These are phyloP conservation scores for Hylyphantes graminicola DNA, from an alignment of 1,140 invertebrate genomes.

Conservation along the genomic window DNA sequence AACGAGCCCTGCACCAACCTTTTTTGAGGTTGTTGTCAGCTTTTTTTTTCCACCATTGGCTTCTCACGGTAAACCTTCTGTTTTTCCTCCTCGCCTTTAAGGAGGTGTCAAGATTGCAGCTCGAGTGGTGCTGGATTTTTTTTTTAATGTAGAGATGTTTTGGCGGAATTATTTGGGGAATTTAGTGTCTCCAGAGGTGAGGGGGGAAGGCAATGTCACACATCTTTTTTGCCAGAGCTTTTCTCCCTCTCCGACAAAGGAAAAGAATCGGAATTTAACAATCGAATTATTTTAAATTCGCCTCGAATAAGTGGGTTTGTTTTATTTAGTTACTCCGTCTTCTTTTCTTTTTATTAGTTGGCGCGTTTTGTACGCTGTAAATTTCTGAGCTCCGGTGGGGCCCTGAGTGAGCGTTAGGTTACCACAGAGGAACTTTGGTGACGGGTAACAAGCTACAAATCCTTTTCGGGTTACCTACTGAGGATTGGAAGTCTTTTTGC, in stretches of 20 bases:
- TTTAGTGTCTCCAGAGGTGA: slow-evolving; percentile 56
- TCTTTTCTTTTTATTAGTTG: slow-evolving; percentile 18
- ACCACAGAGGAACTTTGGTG: slow-evolving; percentile 54
- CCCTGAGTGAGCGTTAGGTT: slow-evolving; percentile 45
- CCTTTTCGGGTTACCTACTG: slow-evolving; percentile 48
- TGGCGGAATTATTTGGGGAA: slow-evolving; percentile 60
- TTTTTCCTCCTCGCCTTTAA: slow-evolving; percentile 58
- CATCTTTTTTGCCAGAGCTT: slow-evolving; percentile 26
- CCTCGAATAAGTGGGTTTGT: slow-evolving; percentile 56
- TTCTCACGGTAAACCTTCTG: slow-evolving; percentile 57
- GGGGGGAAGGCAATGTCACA: slow-evolving; percentile 51
- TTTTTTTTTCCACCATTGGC: slow-evolving; percentile 46
- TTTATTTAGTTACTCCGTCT: slow-evolving; percentile 31
- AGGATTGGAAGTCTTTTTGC: slow-evolving; percentile 27
- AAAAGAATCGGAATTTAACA: slow-evolving; percentile 60
- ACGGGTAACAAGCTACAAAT: slow-evolving; percentile 59
- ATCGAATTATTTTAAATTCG: slow-evolving; percentile 61
- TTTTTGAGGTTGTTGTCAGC: slow-evolving; percentile 51
- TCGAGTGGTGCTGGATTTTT: background rate
- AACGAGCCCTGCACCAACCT: slow-evolving; percentile 52
- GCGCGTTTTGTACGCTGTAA: slow-evolving; percentile 30
- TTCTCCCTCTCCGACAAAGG: slow-evolving; percentile 30
- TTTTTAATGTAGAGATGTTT: slow-evolving; percentile 58
- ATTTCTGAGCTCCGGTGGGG: slow-evolving; percentile 49
- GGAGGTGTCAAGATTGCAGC: slow-evolving; percentile 58